Conservation (phyloP, 1,140 invertebrate species). For the Danaus plexippus region DNA sequence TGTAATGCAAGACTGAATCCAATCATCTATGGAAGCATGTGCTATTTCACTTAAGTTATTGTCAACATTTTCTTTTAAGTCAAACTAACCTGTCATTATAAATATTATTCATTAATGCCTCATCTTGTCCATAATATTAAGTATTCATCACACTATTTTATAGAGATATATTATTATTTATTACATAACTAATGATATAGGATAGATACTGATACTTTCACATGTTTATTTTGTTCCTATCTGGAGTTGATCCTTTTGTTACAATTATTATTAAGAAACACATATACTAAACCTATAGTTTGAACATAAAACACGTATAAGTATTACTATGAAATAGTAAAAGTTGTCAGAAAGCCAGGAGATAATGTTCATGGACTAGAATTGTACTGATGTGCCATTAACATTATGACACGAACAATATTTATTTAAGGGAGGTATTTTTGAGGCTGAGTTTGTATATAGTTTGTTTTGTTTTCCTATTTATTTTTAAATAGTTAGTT, state of each 20-base stretch:
- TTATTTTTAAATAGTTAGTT: constrained; percentile 53
- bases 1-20: constrained; percentile 58
- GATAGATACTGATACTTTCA: constrained; percentile 29
- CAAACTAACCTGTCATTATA: too few relatives aligned
- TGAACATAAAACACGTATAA: too few relatives aligned
- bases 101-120: constrained; percentile 50
- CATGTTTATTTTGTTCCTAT: constrained; percentile 61
- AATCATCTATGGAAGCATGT: too few relatives aligned
- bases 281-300: neutral
- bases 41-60: too few relatives aligned
- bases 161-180: constrained; percentile 61
- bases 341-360: too few relatives aligned
- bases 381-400: constrained; percentile 40
- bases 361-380: neutral
- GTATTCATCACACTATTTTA: constrained; percentile 61
- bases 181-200: constrained; percentile 47
- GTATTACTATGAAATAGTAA: too few relatives aligned
- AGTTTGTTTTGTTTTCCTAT: constrained; percentile 54
- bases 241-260: constrained; percentile 13
- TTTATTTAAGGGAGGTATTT: constrained; percentile 31
- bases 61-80: too few relatives aligned
- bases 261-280: constrained; percentile 8
- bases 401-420: constrained; percentile 17
- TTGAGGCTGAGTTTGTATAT: constrained; percentile 63
- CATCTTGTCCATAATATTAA: constrained; percentile 64